Base-by-base conservation (phyloP, 2,888 invertebrate genomes). In the Falcaria lacertinaria region DNA sequence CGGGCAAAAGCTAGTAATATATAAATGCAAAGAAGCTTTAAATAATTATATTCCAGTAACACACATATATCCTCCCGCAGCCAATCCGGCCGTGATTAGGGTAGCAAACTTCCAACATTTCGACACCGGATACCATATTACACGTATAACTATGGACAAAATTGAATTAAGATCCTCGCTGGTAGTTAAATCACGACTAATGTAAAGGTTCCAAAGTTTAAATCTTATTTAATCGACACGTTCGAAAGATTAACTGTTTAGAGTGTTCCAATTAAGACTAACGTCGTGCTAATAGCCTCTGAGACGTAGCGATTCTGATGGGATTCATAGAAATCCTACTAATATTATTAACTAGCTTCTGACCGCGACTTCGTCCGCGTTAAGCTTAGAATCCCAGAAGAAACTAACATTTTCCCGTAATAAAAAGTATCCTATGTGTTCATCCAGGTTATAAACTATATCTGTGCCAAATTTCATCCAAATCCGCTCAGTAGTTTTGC, bases 191-290 rank as follows among this genome's bases (percentile, higher is more conserved):
- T 66, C 54, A 59, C 45, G 19, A 19, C 28, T 11, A 28, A 28
- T 11, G 28, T 28, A 28, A 49, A 51, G 59, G 61, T 58, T 56
- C 57, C 48, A 16, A 57, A 63, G 59, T 68, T 68, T 53, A 58
- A 64, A 67, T 64, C 60, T 63, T 61, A 50, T 66, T 66, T 58
- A 47, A 55, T 41, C 34, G 45, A 42, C 37, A 37, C 37, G 37
- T 2, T 33, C 40, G 44, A 45, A 48, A 54, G 50, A 52, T 55
- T 55, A 55, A 52, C 48, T 49, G 48, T 48, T 52, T 52, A 43
- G 47, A 53, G 52, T 52, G 51, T 51, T 39, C 34, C 43, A 45
- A 48, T 50, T 51, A 58, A 35, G 45, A 43, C 42, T 42, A 37
- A 41, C 44, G 39, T 33, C 13, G 28, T 37, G 43, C 25, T 43